These are phyloP conservation scores for Remorina albescens DNA, from an alignment of 2,797 vertebrate species.

Conservation along the genomic window DNA sequence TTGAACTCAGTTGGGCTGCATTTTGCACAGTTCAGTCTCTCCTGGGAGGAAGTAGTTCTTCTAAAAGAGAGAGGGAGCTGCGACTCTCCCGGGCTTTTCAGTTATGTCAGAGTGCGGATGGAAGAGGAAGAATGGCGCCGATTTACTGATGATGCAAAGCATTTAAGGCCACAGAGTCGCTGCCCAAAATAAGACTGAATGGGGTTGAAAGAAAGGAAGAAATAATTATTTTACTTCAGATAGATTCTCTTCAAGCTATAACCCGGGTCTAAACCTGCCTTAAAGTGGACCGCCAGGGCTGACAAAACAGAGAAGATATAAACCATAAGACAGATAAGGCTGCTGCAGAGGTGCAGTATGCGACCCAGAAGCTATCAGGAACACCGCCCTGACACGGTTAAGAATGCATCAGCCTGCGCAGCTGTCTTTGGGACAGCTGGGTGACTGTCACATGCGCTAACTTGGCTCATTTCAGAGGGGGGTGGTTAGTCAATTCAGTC, in stretches of 20 bases:
- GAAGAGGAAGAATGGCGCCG: slow-evolving; percentile 56
- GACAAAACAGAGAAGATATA: slow-evolving; percentile 13
- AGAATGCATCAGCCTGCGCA: slow-evolving; percentile 70
- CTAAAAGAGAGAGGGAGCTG: slow-evolving; percentile 40
- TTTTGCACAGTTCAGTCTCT: slow-evolving; percentile 82
- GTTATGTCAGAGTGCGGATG: slow-evolving; percentile 36
- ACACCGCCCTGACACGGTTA: slow-evolving; percentile 46
- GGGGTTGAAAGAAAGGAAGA: slow-evolving; percentile 27
- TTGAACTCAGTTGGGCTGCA: slow-evolving; percentile 72
- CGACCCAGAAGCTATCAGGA: slow-evolving; percentile 34
- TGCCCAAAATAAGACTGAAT: slow-evolving; percentile 25
- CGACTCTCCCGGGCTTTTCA: slow-evolving; percentile 49
- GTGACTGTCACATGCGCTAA: slow-evolving; percentile 53
- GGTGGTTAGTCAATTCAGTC: slow-evolving; percentile 36
- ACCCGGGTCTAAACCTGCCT: slow-evolving; percentile 36
- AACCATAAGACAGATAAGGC: slow-evolving; percentile 27
- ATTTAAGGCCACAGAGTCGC: slow-evolving; percentile 27
- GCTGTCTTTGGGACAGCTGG: slow-evolving; percentile 78
- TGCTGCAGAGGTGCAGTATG: slow-evolving; percentile 12
- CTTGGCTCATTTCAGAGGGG: slow-evolving; percentile 21
- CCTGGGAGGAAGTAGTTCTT: slow-evolving; percentile 64
- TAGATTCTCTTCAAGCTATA: slow-evolving; percentile 23
- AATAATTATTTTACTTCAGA: slow-evolving; percentile 7
- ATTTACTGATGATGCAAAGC: slow-evolving; percentile 59
- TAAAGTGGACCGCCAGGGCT: slow-evolving; percentile 10